Conservation (phyloP, 2,888 invertebrate genomes). For the Congeria kusceri region DNA sequence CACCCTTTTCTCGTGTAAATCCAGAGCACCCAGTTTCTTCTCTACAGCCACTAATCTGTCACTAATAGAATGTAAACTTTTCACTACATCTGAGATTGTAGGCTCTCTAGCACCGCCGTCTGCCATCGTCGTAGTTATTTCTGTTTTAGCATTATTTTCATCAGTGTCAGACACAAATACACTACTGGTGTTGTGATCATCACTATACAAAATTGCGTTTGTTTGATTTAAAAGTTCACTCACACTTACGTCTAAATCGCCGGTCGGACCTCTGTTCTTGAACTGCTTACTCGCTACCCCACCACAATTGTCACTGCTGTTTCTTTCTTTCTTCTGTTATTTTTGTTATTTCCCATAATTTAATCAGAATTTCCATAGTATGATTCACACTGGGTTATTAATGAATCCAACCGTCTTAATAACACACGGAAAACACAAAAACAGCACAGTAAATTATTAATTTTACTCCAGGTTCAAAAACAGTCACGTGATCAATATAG, state of each 20-base stretch:
- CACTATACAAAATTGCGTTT: neutral
- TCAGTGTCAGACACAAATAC: neutral
- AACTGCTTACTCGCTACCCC: slow-evolving; percentile 4
- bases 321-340: slow-evolving; percentile 2
- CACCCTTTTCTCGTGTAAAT: neutral
- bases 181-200: neutral
- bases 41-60: neutral
- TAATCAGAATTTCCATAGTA: too few relatives aligned
- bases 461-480: too few relatives aligned
- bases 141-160: too few relatives aligned
- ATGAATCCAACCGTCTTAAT: too few relatives aligned
- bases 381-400: too few relatives aligned
- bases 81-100: slow-evolving; percentile 3
- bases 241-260: slow-evolving; percentile 3
- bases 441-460: too few relatives aligned
- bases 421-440: too few relatives aligned
- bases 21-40: slow-evolving; percentile 1
- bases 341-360: slow-evolving; percentile 7
- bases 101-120: neutral
- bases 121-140: neutral
- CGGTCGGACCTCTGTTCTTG: neutral
- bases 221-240: slow-evolving; percentile 2
- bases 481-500: too few relatives aligned
- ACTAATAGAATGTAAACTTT: neutral
- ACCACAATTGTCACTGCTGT: slow-evolving; percentile 7